phyloP scores from a whole-genome alignment of 2,113 vertebrate genomes.

The Triplophysa dalaica region DNA sequence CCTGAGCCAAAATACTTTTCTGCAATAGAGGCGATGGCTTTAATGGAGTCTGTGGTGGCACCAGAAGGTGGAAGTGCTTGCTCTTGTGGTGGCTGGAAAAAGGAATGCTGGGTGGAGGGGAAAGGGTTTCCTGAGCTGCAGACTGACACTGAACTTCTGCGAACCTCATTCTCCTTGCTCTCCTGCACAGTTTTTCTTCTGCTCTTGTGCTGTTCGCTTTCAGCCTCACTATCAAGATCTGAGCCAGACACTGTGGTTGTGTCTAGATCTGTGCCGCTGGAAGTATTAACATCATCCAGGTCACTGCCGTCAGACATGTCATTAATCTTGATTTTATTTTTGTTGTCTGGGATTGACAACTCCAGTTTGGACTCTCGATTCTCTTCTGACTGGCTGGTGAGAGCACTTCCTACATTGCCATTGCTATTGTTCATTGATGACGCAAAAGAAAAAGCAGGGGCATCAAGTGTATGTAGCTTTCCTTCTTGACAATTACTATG shows the following conservation, averaged over 20 bases:
- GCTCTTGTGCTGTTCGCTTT: slow-evolving; percentile 80
- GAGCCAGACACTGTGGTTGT: slow-evolving; percentile 93
- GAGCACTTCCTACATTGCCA: slow-evolving; percentile 65
- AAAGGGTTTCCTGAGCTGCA: slow-evolving; percentile 77
- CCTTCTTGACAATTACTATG: slow-evolving; percentile 83
- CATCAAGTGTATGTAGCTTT: slow-evolving; percentile 86
- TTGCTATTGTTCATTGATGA: slow-evolving; percentile 77
- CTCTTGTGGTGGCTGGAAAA: slow-evolving; percentile 93
- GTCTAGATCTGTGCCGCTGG: slow-evolving; percentile 94
- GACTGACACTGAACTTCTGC: slow-evolving; percentile 71
- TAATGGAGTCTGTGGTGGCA: slow-evolving; percentile 93
- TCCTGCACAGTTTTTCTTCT: slow-evolving; percentile 72
- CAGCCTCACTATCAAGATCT: slow-evolving; percentile 90
- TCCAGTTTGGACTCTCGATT: slow-evolving; percentile 79
- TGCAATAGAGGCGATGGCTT: slow-evolving; percentile 96
- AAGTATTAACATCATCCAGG: slow-evolving; percentile 97
- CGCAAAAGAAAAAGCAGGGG: slow-evolving; percentile 80
- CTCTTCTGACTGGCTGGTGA: slow-evolving; percentile 75
- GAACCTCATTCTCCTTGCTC: slow-evolving; percentile 76
- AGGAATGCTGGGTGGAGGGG: slow-evolving; percentile 89
- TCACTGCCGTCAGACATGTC: slow-evolving; percentile 94
- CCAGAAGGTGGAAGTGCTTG: slow-evolving; percentile 84
- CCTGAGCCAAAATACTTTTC: slow-evolving; percentile 98
- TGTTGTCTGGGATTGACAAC: slow-evolving; percentile 77
- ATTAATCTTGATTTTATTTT: slow-evolving; percentile 85